Evolutionary conservation across 2,888 invertebrate species (phyloP).

Genomic region (Oscheius onirici): DNA sequence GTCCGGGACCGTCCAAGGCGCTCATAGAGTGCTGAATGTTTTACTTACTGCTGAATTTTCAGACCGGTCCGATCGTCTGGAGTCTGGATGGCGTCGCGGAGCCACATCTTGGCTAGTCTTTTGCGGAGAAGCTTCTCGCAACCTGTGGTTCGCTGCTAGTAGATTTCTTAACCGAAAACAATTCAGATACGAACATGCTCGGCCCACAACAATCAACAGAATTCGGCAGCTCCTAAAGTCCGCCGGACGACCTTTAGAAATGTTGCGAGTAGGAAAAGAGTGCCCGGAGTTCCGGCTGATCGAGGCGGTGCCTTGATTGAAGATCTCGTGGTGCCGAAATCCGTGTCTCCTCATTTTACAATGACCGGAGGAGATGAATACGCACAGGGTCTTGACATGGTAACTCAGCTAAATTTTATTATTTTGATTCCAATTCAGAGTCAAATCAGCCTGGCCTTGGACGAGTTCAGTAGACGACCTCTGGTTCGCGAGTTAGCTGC

Average conservation of each 20-base stretch:
- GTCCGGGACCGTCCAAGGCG: too few relatives aligned
- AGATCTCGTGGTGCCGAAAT: constrained; percentile 46
- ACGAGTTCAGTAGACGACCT: constrained; percentile 80
- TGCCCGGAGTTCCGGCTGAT: constrained; percentile 31
- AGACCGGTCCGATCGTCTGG: too few relatives aligned
- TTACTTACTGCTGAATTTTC: too few relatives aligned
- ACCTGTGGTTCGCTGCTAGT: too few relatives aligned
- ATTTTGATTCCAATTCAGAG: too few relatives aligned
- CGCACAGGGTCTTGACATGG: constrained; percentile 40
- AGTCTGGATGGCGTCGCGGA: too few relatives aligned
- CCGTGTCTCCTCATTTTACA: constrained; percentile 30
- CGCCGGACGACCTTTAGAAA: neutral
- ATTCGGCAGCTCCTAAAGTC: neutral
- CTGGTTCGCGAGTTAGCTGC: constrained; percentile 82
- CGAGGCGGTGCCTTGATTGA: constrained; percentile 37
- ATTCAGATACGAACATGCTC: neutral
- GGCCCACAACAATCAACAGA: neutral
- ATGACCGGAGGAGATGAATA: constrained; percentile 43
- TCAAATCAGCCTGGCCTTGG: constrained; percentile 43
- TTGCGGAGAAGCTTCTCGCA: too few relatives aligned
- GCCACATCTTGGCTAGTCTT: too few relatives aligned
- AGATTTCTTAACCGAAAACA: too few relatives aligned
- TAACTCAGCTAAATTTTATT: too few relatives aligned
- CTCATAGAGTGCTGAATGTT: too few relatives aligned
- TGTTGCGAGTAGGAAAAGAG: neutral